phyloP scores from a whole-genome alignment of 2,797 vertebrate species.

The Pelobates cultripes region DNA sequence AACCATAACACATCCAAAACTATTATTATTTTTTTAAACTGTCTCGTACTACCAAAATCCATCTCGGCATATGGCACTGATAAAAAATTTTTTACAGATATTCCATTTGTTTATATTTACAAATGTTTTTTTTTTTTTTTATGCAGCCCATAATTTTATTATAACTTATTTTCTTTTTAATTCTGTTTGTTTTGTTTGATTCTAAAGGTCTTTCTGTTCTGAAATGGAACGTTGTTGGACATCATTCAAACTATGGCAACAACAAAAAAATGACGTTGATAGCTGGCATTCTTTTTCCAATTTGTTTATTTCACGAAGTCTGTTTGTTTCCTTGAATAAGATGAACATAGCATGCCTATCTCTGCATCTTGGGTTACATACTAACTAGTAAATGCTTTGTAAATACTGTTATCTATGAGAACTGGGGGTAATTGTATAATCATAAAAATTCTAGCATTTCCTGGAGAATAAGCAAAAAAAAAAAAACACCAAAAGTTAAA shows the following conservation, averaged over 20 bases:
- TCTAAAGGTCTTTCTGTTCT: background rate
- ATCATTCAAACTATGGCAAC: background rate
- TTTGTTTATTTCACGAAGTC: background rate
- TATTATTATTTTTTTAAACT: too few relatives aligned
- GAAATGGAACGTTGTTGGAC: background rate
- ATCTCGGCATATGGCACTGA: too few relatives aligned
- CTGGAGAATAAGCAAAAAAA: too few relatives aligned
- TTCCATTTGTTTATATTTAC: too few relatives aligned
- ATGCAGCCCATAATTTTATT: background rate
- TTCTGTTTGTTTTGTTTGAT: background rate
- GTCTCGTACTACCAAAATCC: too few relatives aligned
- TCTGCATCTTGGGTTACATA: background rate
- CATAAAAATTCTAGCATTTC: too few relatives aligned
- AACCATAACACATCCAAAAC: too few relatives aligned
- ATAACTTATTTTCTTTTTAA: background rate
- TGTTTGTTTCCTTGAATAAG: slow-evolving; percentile 19
- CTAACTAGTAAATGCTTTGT: slow-evolving; percentile 19
- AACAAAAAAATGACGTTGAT: background rate
- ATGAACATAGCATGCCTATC: slow-evolving; percentile 19
- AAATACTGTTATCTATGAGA: slow-evolving; percentile 17
- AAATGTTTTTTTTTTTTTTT: background rate
- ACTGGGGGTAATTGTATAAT: background rate
- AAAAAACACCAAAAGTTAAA: too few relatives aligned
- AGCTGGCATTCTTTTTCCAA: background rate
- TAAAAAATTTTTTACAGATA: too few relatives aligned